phyloP scores from a whole-genome alignment of 1,140 invertebrate species.

The Gonioctena quinquepunctata region DNA sequence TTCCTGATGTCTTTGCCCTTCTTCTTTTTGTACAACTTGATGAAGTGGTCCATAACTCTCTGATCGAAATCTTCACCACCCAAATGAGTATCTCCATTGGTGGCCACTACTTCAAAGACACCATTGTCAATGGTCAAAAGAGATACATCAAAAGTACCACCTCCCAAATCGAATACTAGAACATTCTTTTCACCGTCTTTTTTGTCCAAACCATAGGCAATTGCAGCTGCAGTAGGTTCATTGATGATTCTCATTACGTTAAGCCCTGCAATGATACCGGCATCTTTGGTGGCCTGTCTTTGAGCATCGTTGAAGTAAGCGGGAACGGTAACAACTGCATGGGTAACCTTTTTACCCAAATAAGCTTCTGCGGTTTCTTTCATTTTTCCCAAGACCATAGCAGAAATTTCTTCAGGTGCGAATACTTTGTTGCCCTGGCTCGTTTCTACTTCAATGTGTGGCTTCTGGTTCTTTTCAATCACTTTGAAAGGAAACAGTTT shows the following conservation, averaged over 20 bases:
- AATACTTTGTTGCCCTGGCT: slow-evolving; percentile 84
- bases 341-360: slow-evolving; percentile 94
- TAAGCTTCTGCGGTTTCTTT: slow-evolving; percentile 98
- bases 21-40: slow-evolving; percentile 99
- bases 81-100: slow-evolving; percentile 98
- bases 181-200: slow-evolving; percentile 99
- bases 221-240: slow-evolving; percentile 99
- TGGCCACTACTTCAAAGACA: slow-evolving; percentile 87
- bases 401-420: slow-evolving; percentile 96
- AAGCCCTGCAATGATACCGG: slow-evolving; percentile 87
- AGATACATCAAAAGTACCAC: slow-evolving; percentile 99
- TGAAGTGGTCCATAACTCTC: slow-evolving; percentile 98
- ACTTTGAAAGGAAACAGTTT: slow-evolving; percentile 95
- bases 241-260: slow-evolving; percentile 99
- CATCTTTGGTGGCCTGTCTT: slow-evolving; percentile 94
- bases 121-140: slow-evolving; percentile 99
- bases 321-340: slow-evolving; percentile 98
- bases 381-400: slow-evolving; percentile 98
- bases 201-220: slow-evolving; percentile 99
- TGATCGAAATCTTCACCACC: slow-evolving; percentile 99
- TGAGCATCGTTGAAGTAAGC: slow-evolving; percentile 99
- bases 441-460: slow-evolving; percentile 77
- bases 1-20: slow-evolving; percentile 97
- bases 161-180: slow-evolving; percentile 98
- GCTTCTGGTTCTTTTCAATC: slow-evolving; percentile 84